Percentiles rank a stretch among this genome's conserved stretches.
These are phyloP conservation scores for Lysandra coridon DNA, from an alignment of 2,888 invertebrate species.

Conservation along the genomic window DNA sequence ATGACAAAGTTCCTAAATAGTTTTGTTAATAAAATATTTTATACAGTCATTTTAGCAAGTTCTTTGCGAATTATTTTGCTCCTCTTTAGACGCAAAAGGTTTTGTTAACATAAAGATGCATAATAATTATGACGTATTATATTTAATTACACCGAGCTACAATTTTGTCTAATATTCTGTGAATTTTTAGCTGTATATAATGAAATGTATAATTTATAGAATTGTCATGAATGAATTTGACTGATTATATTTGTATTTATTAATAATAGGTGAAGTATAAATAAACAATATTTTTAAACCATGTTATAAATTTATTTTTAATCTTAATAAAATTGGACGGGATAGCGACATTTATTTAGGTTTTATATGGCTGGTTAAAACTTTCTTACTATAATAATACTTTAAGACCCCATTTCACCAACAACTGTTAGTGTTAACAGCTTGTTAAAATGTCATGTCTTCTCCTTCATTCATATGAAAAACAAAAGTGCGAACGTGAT, in stretches of 20 bases:
- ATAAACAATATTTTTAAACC: conserved; percentile 5
- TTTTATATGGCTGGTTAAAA: not conserved
- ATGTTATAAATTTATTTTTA: conserved; percentile 15
- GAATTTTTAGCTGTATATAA: not conserved
- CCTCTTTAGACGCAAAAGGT: not conserved
- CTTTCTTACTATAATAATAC: not conserved
- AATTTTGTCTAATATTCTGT: not conserved
- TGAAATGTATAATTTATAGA: not conserved
- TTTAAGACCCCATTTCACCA: not conserved
- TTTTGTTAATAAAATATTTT: too few relatives aligned
- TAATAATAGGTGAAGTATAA: not conserved
- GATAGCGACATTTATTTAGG: not conserved
- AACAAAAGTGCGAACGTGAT: too few relatives aligned
- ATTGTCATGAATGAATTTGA: conserved; percentile 16
- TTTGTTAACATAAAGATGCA: not conserved
- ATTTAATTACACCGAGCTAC: not conserved
- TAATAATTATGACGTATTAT: not conserved
- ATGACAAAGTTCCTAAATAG: too few relatives aligned
- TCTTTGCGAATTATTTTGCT: not conserved
- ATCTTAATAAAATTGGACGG: conserved; percentile 17
- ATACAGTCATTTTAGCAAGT: too few relatives aligned
- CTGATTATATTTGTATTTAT: conserved; percentile 16
- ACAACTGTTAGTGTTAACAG: too few relatives aligned
- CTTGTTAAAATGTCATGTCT: too few relatives aligned
- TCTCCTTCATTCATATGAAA: too few relatives aligned